A percentile compares a stretch with the other conserved stretches of the same genome.
Evolutionary conservation across 2,888 invertebrate genomes (phyloP).

Genomic region (Conops quadrifasciatus): DNA sequence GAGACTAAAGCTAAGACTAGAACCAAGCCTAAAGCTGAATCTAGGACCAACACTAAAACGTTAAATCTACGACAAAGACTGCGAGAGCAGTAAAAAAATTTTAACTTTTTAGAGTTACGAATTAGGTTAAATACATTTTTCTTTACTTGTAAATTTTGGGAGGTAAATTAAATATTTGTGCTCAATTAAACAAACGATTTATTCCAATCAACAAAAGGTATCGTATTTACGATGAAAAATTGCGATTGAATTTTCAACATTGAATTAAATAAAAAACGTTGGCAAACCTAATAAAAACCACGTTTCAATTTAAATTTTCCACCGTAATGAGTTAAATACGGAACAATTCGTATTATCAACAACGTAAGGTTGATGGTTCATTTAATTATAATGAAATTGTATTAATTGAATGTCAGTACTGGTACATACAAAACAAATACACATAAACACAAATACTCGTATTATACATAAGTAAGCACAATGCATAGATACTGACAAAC

Average conservation of each 20-base stretch:
- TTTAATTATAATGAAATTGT: conserved; percentile 5
- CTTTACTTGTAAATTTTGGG: no score
- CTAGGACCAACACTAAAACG: no score
- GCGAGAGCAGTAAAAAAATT: no score
- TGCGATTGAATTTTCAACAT: not conserved
- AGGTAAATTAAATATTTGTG: no score
- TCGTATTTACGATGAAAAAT: not conserved
- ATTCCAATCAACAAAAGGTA: not conserved
- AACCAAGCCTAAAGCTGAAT: no score
- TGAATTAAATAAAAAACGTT: not conserved
- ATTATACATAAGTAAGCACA: no score
- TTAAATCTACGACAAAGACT: no score
- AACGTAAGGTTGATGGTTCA: not conserved
- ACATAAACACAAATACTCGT: not conserved
- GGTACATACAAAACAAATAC: not conserved
- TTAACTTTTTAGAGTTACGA: no score
- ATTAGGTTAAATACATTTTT: no score
- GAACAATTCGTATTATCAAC: not conserved
- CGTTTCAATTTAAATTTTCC: not conserved
- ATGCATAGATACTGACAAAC: no score
- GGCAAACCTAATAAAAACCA: not conserved
- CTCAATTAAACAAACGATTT: no score
- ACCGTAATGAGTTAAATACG: not conserved
- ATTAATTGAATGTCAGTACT: not conserved
- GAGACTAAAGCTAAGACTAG: no score